Evolutionary conservation across 1,140 invertebrate genomes (phyloP), one percentile per base, ranked within the genome.

Genomic region (Neodiprion lecontei): DNA sequence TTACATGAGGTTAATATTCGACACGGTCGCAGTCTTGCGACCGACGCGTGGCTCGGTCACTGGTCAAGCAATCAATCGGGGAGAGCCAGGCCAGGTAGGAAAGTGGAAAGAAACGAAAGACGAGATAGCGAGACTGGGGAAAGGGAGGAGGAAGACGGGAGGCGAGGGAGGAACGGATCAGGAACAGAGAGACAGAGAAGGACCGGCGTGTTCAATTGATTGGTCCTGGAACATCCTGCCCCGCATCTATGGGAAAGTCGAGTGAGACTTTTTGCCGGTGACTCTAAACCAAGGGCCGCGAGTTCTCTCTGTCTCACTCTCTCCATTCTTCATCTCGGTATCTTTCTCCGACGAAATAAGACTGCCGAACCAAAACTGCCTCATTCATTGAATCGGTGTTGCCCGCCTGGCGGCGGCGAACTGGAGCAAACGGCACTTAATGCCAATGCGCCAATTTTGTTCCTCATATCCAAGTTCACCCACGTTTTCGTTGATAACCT

Each of bases 151-250:
- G 49, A 67, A 72, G 75, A 21, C 17, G 17, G 80, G 80, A 79
- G 81, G 79, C 82, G 79, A 86, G 83, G 80, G 79, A 85, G 17
- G 17, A 40, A 40, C 28, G 28, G 28, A 40, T 40, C 28, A 40
- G 61, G 61, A 14, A 65, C 17, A 65, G 2, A 65, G 12, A 65
- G 17, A 17, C 14, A n/a, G 67, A 69, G 67, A 23, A 69, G 61
- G 80, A 86, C 82, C 85, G 82, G 86, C 86, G 86, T 88, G 78
- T 79, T 86, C 85, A 88, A 87, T 88, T 87, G 86, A 88, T 88
- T 86, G 86, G 86, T 88, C 86, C 86, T 88, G 86, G 86, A 80
- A 86, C 82, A 85, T 87, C 85, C 84, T 87, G 82, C 67, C 68
- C 49, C 53, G 49, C 66, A 76, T 85, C 81, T 86, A 88, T 87